Evolutionary conservation across 2,113 vertebrate genomes (phyloP), one percentile per base, ranked within the genome.

Genomic region (Pristiophorus japonicus): DNA sequence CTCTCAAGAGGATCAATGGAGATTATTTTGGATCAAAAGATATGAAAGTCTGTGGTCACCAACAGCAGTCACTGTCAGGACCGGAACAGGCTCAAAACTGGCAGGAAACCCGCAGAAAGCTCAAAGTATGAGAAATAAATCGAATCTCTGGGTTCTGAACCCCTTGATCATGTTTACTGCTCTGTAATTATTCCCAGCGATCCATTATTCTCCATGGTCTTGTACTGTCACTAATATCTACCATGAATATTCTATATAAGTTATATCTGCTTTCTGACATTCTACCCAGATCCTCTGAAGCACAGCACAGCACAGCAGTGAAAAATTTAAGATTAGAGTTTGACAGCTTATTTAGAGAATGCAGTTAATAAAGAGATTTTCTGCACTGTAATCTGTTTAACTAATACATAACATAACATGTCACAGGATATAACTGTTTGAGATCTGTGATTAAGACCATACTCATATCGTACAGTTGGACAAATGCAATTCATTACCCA

Each of bases 401-500:
- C 22, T 94, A 45, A 94, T 70, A 34, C 42, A 65, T 94, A 65
- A 90, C 75, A 30, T 90, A 90, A 65, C 62, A 67, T 47, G 66
- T 7, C 27, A 16, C 65, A 94, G 65, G 93, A 94, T 47, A 70
- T 67, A 70, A 73, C 93, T 70, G 93, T 94, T 30, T 94, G 70
- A 94, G 22, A 47, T 94, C 38, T 51, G 22, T 94, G n/a, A 70
- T 70, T 94, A 94, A 67, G 42, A 27, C 22, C 24, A 47, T 63
- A 1, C 42, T 94, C 38, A 27, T 67, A 51, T 70, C 66, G 14
- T 70, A 45, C 42, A 94, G 30, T 93, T 70, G 66, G 42, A 34
- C 93, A 73, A 94, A 94, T 70, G 24, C 93, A 94, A 70, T 94
- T 94, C 66, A 70, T 70, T 70, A 70, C 4, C 42, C 63, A 70